Conservation (phyloP, 92 coral and sea anemone genomes). For the Phenganax subtilis region DNA sequence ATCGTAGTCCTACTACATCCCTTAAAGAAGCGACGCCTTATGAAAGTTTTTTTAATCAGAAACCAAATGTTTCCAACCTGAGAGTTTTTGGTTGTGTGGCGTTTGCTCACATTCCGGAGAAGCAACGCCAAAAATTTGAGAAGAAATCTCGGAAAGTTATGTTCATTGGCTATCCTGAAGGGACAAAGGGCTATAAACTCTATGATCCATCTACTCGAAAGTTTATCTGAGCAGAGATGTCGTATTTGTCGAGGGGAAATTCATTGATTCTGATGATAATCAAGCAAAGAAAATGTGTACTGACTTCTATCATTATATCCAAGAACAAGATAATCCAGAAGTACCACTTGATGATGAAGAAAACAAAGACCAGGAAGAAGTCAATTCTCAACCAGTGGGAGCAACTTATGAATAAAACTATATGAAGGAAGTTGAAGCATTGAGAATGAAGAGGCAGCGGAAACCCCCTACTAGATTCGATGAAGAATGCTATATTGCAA, state of each 20-base stretch:
- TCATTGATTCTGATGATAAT: background rate
- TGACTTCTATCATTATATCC: background rate
- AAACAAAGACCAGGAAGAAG: no score
- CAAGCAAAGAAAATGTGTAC: background rate
- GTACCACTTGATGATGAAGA: no score
- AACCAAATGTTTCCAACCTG: no score
- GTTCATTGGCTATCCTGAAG: background rate
- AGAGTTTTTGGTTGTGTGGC: background rate
- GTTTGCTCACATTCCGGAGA: background rate
- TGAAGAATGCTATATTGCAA: no score
- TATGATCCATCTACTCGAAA: background rate
- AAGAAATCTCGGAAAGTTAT: background rate
- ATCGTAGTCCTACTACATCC: constrained; percentile 1
- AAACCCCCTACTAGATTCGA: no score
- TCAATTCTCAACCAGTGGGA: no score
- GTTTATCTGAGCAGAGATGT: background rate
- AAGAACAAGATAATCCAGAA: no score
- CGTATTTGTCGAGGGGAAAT: background rate
- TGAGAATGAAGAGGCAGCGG: no score
- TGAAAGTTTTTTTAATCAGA: background rate
- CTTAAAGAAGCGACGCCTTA: background rate
- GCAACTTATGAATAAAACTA: no score
- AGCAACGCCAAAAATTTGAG: background rate
- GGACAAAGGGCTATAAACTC: background rate
- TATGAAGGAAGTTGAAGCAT: no score